phyloP scores from a whole-genome alignment of 2,888 invertebrate genomes.

The Gryllus longicercus region DNA sequence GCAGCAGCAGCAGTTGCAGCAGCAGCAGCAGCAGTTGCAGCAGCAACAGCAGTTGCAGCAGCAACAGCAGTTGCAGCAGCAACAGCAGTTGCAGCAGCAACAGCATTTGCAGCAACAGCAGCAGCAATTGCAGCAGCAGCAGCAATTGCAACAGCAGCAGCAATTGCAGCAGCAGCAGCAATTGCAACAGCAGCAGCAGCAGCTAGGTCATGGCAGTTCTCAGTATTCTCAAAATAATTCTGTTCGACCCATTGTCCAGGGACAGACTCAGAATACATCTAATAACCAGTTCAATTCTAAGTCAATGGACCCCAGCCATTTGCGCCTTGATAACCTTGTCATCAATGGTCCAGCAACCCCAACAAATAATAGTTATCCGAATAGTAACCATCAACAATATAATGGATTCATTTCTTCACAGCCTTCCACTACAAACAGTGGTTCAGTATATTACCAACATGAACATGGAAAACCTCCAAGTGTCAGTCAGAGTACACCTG shows the following conservation, averaged over 20 bases:
- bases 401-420: slow-evolving; percentile 28
- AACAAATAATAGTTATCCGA: slow-evolving; percentile 34
- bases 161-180: slow-evolving; percentile 33
- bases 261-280: slow-evolving; percentile 35
- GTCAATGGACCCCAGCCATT: slow-evolving; percentile 42
- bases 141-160: slow-evolving; percentile 45
- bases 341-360: slow-evolving; percentile 46
- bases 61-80: slow-evolving; percentile 34
- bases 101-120: slow-evolving; percentile 42
- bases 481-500: not conserved
- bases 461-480: slow-evolving; percentile 4
- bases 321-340: slow-evolving; percentile 46
- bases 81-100: slow-evolving; percentile 30
- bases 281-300: slow-evolving; percentile 28
- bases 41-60: slow-evolving; percentile 39
- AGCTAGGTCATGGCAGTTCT: not conserved
- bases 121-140: slow-evolving; percentile 49
- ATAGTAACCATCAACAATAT: slow-evolving; percentile 31
- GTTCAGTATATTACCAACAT: slow-evolving; percentile 26
- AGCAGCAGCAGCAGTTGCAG: slow-evolving; percentile 35
- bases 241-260: slow-evolving; percentile 37
- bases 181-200: slow-evolving; percentile 43
- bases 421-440: slow-evolving; percentile 24
- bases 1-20: slow-evolving; percentile 38
- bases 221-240: not conserved